phyloP scores from a whole-genome alignment of 2,888 invertebrate genomes.

The Hemistola chrysoprasaria region DNA sequence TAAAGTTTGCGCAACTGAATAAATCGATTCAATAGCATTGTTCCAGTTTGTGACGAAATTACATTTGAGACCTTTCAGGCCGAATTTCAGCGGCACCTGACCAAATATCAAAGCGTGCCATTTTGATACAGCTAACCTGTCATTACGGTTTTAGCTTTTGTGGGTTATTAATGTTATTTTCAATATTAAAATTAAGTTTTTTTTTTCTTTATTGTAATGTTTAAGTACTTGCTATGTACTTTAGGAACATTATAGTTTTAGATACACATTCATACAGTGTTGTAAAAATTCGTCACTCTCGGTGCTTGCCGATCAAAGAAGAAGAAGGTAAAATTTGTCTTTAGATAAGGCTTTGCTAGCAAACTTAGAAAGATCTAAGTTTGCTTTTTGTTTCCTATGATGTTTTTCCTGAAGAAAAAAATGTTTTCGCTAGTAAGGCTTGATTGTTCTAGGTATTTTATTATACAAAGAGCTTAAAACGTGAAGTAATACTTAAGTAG shows the following conservation, averaged over 20 bases:
- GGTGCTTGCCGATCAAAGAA: slow-evolving; percentile 65
- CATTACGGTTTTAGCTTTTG: slow-evolving; percentile 20
- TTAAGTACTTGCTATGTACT: slow-evolving; percentile 47
- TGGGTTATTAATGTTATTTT: slow-evolving; percentile 15
- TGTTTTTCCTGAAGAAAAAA: too few relatives aligned
- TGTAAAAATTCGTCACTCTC: slow-evolving; percentile 63
- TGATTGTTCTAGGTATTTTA: too few relatives aligned
- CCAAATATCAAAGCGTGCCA: slow-evolving; percentile 67
- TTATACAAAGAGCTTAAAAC: too few relatives aligned
- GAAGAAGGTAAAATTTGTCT: slow-evolving; percentile 52
- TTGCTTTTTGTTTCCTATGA: too few relatives aligned
- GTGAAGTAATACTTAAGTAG: too few relatives aligned
- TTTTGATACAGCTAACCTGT: slow-evolving; percentile 41
- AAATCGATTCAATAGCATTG: slow-evolving; percentile 62
- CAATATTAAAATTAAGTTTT: neutral
- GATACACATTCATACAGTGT: slow-evolving; percentile 61
- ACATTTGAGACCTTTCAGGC: slow-evolving; percentile 41
- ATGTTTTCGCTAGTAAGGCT: too few relatives aligned
- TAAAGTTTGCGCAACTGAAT: slow-evolving; percentile 54
- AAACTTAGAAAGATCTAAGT: neutral
- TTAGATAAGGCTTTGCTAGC: slow-evolving; percentile 1
- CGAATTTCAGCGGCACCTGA: slow-evolving; percentile 65
- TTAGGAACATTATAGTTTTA: slow-evolving; percentile 54
- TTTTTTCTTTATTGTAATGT: neutral
- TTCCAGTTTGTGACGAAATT: slow-evolving; percentile 48